phyloP scores from a whole-genome alignment of 1,140 invertebrate genomes.

The Sycophila sp. region DNA sequence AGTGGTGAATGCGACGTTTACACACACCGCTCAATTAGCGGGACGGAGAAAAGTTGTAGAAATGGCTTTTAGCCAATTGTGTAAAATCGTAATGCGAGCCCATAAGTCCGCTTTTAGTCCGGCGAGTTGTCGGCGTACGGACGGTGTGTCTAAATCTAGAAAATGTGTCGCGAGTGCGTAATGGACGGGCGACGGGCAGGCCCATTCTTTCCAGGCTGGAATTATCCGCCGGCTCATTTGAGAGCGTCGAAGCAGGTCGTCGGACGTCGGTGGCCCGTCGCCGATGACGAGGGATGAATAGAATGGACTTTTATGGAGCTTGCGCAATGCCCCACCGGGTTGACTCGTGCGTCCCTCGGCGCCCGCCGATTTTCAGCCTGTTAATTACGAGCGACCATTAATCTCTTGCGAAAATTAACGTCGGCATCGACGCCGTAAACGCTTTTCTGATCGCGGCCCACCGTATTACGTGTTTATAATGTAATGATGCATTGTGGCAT shows the following conservation, averaged over 20 bases:
- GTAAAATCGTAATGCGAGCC: no score
- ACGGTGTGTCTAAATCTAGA: not conserved
- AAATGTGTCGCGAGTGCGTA: constrained; percentile 6
- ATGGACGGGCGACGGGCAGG: not conserved
- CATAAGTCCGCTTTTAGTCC: no score
- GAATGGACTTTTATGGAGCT: constrained; percentile 6
- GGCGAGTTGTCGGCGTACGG: no score
- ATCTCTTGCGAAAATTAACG: constrained; percentile 33
- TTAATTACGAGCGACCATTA: constrained; percentile 25
- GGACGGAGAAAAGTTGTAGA: no score
- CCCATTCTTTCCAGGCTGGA: not conserved
- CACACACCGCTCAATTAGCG: no score
- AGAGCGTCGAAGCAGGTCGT: no score
- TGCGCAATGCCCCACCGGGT: not conserved
- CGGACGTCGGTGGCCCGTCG: not conserved
- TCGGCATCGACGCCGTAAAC: not conserved
- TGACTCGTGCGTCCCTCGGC: not conserved
- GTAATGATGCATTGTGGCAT: constrained; percentile 12
- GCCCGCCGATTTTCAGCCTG: not conserved
- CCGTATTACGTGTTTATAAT: not conserved
- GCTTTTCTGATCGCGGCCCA: constrained; percentile 3
- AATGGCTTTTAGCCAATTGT: no score
- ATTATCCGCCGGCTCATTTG: not conserved
- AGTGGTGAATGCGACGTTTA: no score
- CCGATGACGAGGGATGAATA: constrained; percentile 29